Conservation (phyloP, 2,113 vertebrate genomes). For the Pontoporia blainvillei region DNA sequence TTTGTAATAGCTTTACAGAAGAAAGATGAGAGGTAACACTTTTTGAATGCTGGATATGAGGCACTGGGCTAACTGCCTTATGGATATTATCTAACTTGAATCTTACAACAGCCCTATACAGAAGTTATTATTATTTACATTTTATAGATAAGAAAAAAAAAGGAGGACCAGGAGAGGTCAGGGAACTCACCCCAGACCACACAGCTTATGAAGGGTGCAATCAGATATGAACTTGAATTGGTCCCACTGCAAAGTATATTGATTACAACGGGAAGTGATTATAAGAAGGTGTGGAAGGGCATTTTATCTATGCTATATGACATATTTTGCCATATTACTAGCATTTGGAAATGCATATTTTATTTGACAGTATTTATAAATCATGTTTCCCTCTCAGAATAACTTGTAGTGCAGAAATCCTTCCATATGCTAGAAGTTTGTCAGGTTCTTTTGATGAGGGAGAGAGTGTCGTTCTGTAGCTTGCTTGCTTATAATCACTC, state of each 20-base stretch:
- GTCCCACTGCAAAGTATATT: neutral
- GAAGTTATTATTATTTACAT: neutral
- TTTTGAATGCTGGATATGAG: neutral
- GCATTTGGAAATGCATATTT: conserved; percentile 32
- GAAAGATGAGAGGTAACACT: neutral
- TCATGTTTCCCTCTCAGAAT: conserved; percentile 32
- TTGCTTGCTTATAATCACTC: neutral
- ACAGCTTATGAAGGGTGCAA: neutral
- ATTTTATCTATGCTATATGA: neutral
- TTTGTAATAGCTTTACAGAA: neutral
- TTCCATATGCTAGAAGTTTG: conserved; percentile 29
- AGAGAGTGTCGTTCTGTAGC: neutral
- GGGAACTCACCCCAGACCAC: neutral
- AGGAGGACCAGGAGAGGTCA: neutral
- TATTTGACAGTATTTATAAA: conserved; percentile 57
- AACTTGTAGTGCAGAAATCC: conserved; percentile 41
- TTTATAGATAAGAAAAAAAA: neutral
- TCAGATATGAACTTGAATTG: neutral
- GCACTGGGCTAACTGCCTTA: neutral
- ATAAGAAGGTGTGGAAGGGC: neutral
- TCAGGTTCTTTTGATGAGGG: neutral
- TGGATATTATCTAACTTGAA: neutral
- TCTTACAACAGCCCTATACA: neutral
- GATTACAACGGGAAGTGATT: neutral
- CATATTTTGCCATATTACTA: neutral